Percentiles rank a stretch among this genome's conserved stretches.
These are phyloP conservation scores for Athalia circularis DNA, from an alignment of 2,888 invertebrate genomes.

Conservation along the genomic window DNA sequence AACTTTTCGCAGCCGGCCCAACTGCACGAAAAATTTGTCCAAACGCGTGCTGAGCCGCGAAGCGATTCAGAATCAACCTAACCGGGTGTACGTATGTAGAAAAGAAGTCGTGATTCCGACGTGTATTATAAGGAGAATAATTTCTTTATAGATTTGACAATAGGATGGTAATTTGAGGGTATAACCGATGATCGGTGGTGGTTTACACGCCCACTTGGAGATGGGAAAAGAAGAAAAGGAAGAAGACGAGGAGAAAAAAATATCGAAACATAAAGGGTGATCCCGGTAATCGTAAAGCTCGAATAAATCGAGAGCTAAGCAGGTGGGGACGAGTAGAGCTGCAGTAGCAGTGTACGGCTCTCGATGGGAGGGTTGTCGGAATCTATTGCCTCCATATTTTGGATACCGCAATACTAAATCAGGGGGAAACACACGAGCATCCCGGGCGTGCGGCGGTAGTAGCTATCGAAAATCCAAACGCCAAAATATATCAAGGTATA, in stretches of 20 bases:
- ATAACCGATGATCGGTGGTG: too few relatives aligned
- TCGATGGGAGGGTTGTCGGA: slow-evolving; percentile 24
- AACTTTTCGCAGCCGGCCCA: too few relatives aligned
- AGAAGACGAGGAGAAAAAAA: not conserved
- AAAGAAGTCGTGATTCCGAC: too few relatives aligned
- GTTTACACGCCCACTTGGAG: too few relatives aligned
- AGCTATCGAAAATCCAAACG: slow-evolving; percentile 60
- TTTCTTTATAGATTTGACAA: too few relatives aligned
- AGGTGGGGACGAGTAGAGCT: not conserved
- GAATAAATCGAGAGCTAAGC: slow-evolving; percentile 27
- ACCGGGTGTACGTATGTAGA: too few relatives aligned
- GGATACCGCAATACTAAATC: slow-evolving; percentile 56
- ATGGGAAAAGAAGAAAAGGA: not conserved
- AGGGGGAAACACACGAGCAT: slow-evolving; percentile 43
- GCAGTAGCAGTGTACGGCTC: not conserved
- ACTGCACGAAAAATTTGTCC: too few relatives aligned
- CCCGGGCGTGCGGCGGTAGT: not conserved
- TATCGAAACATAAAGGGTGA: not conserved
- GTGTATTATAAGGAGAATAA: too few relatives aligned
- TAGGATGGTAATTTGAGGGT: too few relatives aligned
- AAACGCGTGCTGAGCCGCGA: too few relatives aligned
- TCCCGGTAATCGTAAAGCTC: not conserved
- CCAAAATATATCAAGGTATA: slow-evolving; percentile 60
- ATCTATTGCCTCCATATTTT: slow-evolving; percentile 39
- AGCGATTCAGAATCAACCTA: too few relatives aligned